phyloP scores from a whole-genome alignment of 2,888 invertebrate genomes.

The Andrena marginata region DNA sequence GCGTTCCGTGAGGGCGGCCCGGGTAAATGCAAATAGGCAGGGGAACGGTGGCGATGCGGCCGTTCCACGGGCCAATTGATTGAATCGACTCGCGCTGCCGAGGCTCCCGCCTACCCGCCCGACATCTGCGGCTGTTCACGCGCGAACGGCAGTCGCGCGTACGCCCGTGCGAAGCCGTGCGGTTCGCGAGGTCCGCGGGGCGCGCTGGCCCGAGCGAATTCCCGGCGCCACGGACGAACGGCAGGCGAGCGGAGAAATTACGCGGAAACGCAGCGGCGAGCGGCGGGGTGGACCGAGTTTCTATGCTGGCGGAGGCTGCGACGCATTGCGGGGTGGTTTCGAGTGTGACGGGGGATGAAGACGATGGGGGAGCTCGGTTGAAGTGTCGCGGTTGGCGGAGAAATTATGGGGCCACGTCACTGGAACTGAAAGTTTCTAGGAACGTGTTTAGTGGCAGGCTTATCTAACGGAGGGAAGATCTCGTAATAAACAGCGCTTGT shows the following conservation, averaged over 20 bases:
- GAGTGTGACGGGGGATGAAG: no score
- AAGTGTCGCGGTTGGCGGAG: no score
- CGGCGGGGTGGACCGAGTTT: background rate
- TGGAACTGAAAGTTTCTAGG: no score
- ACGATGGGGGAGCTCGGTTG: no score
- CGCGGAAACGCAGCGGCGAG: background rate
- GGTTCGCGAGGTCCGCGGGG: constrained; percentile 47
- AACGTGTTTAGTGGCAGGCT: no score
- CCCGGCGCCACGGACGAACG: constrained; percentile 59
- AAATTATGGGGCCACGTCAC: no score
- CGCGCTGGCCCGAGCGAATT: constrained; percentile 77
- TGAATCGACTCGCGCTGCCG: constrained; percentile 81
- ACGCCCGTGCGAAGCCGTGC: constrained; percentile 38
- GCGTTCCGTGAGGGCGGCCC: constrained; percentile 76
- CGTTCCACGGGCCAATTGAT: constrained; percentile 81
- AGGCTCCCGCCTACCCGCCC: constrained; percentile 35
- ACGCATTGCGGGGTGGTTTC: no score
- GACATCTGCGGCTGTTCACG: constrained; percentile 45
- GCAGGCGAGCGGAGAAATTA: constrained; percentile 19
- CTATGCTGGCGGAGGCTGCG: no score
- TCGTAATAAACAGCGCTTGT: background rate
- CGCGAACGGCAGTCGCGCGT: constrained; percentile 30
- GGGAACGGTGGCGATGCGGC: constrained; percentile 43
- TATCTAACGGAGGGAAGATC: no score
- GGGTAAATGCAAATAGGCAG: constrained; percentile 82